Base-by-base conservation (phyloP, 1,140 invertebrate species). In the Ceratosolen solmsi region DNA sequence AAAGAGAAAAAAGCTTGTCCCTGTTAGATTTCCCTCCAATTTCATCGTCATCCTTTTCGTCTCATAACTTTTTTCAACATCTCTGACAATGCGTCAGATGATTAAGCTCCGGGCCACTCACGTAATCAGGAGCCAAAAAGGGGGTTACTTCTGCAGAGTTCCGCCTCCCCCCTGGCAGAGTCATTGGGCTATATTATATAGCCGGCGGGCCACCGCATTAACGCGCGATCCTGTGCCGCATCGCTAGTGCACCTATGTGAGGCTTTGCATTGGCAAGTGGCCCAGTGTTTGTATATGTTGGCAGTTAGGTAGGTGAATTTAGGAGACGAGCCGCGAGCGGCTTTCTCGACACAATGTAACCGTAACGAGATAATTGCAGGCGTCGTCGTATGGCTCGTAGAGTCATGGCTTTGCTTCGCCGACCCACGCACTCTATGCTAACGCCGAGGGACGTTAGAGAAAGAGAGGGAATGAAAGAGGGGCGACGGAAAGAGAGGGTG, bases 321-420 rank as follows among this genome's bases (percentile, higher is more conserved):
- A 71, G 77, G 36, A 73, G 60, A 49, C n/a, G n/a, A n/a, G n/a
- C 13, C 68, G 65, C 49, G 36, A 11, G 54, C 54, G 22, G 51
- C 51, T 25, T 22, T 41, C 74, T 13, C 30, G 27, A 49, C 79
- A 88, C 88, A 88, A 88, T 89, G 84, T 84, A 56, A 68, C 82
- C 83, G 84, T 89, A 89, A 88, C 87, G 87, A 88, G 87, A 89
- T 88, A 87, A 89, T 89, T 88, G 88, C 87, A 86, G 84, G 85
- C 83, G 82, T 84, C 84, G 80, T 36, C 60, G 68, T 49, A 36
- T 25, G 5, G 60, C 27, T 36, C 22, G 46, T 79, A 27, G 7
- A 3, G 36, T 56, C 17, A 46, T 60, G 56, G 36, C n/a, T 56
- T 38, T 79, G 30, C 68, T 30, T 73, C 56, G 70, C 54, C 27